Evolutionary conservation across 2,797 vertebrate species (phyloP), one percentile per base, ranked within the genome.

Genomic region (Syngnathus acus): DNA sequence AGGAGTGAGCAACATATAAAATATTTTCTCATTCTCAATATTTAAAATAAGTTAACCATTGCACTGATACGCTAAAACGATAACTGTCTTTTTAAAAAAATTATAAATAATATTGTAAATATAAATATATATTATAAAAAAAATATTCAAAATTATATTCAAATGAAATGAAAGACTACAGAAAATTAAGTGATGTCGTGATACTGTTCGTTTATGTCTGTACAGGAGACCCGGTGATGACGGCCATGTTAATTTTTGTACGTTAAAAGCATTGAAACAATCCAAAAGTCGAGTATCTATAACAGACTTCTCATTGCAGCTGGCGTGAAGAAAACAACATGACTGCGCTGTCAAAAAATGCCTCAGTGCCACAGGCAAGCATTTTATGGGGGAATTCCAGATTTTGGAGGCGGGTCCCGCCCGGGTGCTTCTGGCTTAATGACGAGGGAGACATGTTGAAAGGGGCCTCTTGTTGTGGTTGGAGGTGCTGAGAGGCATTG

Each of bases 391-490:
- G 83, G 77, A 86, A 81, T 82, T 82, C 80, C 80, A 67, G 53
- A 45, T 63, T 73, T 73, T 73, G 66, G 62, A 72, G 80, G 71
- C 64, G 50, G 72, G 68, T 72, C 76, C 72, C 69, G 55, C 76
- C 72, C 69, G 55, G 58, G 70, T 68, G 73, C 70, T 74, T 1
- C 9, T 62, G 55, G 64, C 67, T 75, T 73, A 6, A 70, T 16
- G 62, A 51, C 72, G 68, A 68, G 77, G 47, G 72, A 71, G 81
- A 76, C 77, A 73, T 69, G 74, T 16, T 85, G 84, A 84, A 84
- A 86, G 76, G 76, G 76, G 72, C 69, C 83, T 80, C 70, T 86
- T 87, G 80, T 88, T 86, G 82, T 82, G 73, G 68, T 79, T 50
- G 4, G 77, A 86, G 72, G 85, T 81, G 82, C 74, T 87, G 82